Percentiles rank a stretch among this genome's conserved stretches.
Evolutionary conservation across 1,140 invertebrate genomes (phyloP).

Genomic region (Brachionus asplanchnoidis): DNA sequence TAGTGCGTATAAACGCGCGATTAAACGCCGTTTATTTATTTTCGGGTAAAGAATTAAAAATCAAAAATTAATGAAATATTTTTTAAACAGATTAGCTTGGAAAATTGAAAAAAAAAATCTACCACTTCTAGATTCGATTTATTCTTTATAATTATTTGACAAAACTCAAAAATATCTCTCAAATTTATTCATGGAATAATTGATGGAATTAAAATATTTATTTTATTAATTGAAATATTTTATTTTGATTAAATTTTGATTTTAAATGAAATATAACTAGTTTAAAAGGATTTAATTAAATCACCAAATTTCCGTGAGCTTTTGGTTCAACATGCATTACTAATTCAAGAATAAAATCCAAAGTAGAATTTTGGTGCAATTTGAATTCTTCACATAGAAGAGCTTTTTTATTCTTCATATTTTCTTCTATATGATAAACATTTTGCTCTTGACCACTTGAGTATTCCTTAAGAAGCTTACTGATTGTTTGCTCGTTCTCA

Average conservation of each 20-base stretch:
- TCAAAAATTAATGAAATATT: too few relatives aligned
- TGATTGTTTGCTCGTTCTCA: background rate
- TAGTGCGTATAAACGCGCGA: too few relatives aligned
- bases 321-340: slow-evolving; percentile 5
- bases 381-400: background rate
- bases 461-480: background rate
- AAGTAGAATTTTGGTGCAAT: background rate
- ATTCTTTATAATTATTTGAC: too few relatives aligned
- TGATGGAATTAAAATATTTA: background rate
- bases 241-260: background rate
- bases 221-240: background rate
- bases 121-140: too few relatives aligned
- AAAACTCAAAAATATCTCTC: too few relatives aligned
- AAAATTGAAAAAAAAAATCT: too few relatives aligned
- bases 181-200: too few relatives aligned
- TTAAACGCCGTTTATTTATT: too few relatives aligned
- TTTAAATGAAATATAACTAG: too few relatives aligned
- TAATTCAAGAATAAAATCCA: background rate
- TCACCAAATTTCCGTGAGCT: slow-evolving; percentile 1
- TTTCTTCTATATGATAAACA: background rate
- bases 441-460: background rate
- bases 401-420: background rate
- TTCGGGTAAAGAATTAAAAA: too few relatives aligned
- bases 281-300: background rate
- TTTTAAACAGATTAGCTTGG: too few relatives aligned